Evolutionary conservation across 1,140 invertebrate genomes (phyloP).

Genomic region (Ips typographus): DNA sequence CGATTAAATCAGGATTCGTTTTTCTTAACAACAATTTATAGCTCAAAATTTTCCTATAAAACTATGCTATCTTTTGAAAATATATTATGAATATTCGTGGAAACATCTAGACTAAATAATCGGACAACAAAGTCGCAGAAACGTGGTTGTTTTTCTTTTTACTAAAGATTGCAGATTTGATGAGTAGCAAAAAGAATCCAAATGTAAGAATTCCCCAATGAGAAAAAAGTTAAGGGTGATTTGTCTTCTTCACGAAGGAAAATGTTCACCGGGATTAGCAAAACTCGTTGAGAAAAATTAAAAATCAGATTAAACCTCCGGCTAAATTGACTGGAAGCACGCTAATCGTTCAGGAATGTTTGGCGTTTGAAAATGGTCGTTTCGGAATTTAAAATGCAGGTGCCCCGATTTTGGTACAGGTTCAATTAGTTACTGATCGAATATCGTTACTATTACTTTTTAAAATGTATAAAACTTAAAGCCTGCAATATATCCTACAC

Average conservation of each 20-base stretch:
- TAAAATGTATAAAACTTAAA: too few species aligned
- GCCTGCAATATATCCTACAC: too few species aligned
- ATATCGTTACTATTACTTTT: too few species aligned
- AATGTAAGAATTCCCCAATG: too few species aligned
- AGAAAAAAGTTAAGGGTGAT: constrained; percentile 6
- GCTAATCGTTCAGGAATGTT: constrained; percentile 11
- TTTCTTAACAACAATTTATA: constrained; percentile 3
- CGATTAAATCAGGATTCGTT: background rate
- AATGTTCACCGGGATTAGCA: constrained; percentile 5
- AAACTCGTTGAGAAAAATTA: constrained; percentile 4
- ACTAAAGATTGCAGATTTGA: too few species aligned
- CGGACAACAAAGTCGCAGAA: too few species aligned
- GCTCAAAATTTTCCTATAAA: background rate
- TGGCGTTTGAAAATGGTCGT: constrained; percentile 5
- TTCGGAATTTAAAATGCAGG: constrained; percentile 2
- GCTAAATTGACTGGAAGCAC: constrained; percentile 8
- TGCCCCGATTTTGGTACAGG: background rate
- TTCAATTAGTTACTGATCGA: background rate
- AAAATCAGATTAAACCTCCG: constrained; percentile 10
- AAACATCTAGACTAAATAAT: too few species aligned
- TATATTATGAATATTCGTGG: too few species aligned
- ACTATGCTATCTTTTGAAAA: too few species aligned
- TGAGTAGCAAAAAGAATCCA: too few species aligned
- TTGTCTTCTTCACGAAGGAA: constrained; percentile 7
- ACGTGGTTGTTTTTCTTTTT: too few species aligned